These are phyloP conservation scores for Stenolophus ochropezus DNA, from an alignment of 2,888 invertebrate species.

Conservation along the genomic window DNA sequence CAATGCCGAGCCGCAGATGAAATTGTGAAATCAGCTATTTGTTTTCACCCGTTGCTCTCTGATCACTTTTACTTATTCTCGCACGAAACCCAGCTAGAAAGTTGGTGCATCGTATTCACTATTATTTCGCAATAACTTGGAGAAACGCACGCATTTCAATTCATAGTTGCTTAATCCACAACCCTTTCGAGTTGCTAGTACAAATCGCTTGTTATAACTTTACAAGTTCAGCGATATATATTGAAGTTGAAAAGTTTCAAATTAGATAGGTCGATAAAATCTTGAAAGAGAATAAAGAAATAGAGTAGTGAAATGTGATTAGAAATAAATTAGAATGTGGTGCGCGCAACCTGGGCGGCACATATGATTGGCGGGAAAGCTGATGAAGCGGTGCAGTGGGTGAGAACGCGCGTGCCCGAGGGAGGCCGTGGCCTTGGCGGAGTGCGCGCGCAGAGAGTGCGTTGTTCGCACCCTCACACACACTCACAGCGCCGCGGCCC, in stretches of 20 bases:
- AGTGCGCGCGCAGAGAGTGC: constrained; percentile 49
- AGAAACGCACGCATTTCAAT: neutral
- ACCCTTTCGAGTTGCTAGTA: neutral
- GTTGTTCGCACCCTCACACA: constrained; percentile 50
- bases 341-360: constrained; percentile 30
- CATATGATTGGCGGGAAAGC: constrained; percentile 41
- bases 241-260: neutral
- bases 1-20: constrained; percentile 62
- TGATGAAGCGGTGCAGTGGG: constrained; percentile 29
- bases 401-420: constrained; percentile 47
- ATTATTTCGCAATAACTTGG: constrained; percentile 10
- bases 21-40: constrained; percentile 65
- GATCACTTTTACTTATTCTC: constrained; percentile 64
- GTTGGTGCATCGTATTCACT: constrained; percentile 47
- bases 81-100: constrained; percentile 60
- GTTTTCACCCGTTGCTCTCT: constrained; percentile 61
- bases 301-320: too few relatives aligned
- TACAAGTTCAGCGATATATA: neutral
- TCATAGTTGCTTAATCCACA: neutral
- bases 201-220: neutral
- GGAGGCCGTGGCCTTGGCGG: constrained; percentile 51
- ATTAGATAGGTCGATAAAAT: too few relatives aligned
- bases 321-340: too few relatives aligned
- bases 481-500: constrained; percentile 66
- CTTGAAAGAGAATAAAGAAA: too few relatives aligned